Evolutionary conservation across 2,888 invertebrate genomes (phyloP).

Genomic region (Drosophila putrida): DNA sequence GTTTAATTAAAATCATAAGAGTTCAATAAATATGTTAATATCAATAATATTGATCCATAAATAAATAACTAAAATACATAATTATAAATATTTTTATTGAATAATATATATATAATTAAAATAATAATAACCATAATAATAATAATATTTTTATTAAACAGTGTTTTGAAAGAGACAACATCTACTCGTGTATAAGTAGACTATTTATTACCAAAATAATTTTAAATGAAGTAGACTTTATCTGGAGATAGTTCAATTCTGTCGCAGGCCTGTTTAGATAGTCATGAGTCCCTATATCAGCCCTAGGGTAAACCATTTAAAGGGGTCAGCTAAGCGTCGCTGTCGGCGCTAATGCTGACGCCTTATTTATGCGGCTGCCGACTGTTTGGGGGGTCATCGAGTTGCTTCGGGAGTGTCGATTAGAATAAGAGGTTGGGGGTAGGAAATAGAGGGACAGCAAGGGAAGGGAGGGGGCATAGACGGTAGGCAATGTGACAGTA

Average conservation of each 20-base stretch:
- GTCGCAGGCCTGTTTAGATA: conserved; percentile 1
- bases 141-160: no score
- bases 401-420: conserved; percentile 25
- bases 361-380: conserved; percentile 62
- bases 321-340: conserved; percentile 62
- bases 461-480: background rate
- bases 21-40: no score
- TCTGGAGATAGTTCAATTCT: background rate
- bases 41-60: no score
- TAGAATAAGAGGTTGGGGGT: conserved; percentile 2
- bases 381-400: conserved; percentile 55
- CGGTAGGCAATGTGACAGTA: conserved; percentile 33
- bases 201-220: background rate
- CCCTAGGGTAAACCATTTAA: conserved; percentile 39
- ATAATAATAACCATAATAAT: no score
- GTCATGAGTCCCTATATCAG: conserved; percentile 4
- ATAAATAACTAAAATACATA: no score
- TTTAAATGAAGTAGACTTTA: background rate
- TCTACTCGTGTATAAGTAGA: no score
- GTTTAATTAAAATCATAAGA: no score
- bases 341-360: conserved; percentile 66
- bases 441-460: background rate
- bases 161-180: no score
- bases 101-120: no score
- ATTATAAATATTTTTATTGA: no score